These are phyloP conservation scores for Littorina saxatilis DNA, from an alignment of 1,140 invertebrate species.

Conservation along the genomic window DNA sequence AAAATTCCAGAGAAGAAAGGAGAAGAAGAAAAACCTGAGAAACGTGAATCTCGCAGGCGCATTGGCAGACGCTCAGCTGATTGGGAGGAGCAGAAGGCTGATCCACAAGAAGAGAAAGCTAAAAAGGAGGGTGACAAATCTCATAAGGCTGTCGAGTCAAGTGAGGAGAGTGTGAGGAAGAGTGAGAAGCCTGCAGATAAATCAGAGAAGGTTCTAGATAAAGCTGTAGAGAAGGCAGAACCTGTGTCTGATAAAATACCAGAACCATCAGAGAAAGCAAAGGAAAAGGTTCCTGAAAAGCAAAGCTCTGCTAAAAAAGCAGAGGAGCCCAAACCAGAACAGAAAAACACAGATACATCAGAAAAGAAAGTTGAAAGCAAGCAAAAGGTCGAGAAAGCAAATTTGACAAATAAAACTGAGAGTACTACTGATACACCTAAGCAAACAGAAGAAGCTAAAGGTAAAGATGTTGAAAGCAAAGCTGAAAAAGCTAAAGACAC, in stretches of 20 bases:
- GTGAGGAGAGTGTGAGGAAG: background rate
- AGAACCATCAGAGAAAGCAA: background rate
- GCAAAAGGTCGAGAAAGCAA: background rate
- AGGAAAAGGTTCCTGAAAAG: too few relatives aligned
- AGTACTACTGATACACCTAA: background rate
- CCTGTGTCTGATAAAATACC: background rate
- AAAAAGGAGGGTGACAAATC: too few relatives aligned
- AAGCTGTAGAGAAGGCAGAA: background rate
- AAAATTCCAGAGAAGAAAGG: too few relatives aligned
- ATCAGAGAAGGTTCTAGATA: background rate
- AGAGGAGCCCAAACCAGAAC: background rate
- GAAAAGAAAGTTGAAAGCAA: slow-evolving; percentile 6
- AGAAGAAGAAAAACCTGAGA: too few relatives aligned
- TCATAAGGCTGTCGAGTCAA: too few relatives aligned
- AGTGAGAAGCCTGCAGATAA: background rate
- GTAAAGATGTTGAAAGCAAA: background rate
- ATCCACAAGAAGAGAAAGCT: too few relatives aligned
- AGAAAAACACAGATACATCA: background rate
- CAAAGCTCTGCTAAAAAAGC: background rate
- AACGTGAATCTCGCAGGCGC: too few relatives aligned
- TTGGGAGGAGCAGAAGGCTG: too few relatives aligned
- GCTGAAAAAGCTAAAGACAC: background rate
- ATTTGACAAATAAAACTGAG: background rate
- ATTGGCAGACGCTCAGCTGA: too few relatives aligned
- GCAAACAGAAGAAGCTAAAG: slow-evolving; percentile 30